Evolutionary conservation across 2,797 vertebrate species (phyloP).

Genomic region (Nannoperca australis): DNA sequence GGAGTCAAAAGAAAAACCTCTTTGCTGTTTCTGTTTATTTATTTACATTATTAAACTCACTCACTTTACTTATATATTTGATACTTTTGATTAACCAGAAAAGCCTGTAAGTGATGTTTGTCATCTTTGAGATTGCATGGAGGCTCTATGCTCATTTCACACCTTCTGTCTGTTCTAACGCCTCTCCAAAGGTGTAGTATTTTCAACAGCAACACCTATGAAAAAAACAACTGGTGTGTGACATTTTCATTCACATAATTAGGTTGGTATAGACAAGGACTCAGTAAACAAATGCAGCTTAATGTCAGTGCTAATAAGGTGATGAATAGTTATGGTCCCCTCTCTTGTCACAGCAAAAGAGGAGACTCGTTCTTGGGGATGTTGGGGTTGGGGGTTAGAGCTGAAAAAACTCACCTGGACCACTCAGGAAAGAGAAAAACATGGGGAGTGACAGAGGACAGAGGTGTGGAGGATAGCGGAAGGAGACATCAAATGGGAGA

Average conservation of each 20-base stretch:
- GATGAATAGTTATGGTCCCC: slow-evolving; percentile 56
- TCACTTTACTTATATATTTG: slow-evolving; percentile 8
- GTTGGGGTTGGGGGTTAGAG: background rate
- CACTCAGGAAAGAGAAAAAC: slow-evolving; percentile 26
- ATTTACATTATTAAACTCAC: slow-evolving; percentile 2
- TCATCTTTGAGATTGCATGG: slow-evolving; percentile 11
- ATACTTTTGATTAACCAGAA: slow-evolving; percentile 31
- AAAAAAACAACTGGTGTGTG: slow-evolving; percentile 51
- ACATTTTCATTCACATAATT: slow-evolving; percentile 76
- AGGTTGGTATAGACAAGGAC: slow-evolving; percentile 34
- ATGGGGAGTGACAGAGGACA: slow-evolving; percentile 51
- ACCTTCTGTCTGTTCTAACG: slow-evolving; percentile 34
- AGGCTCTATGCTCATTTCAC: slow-evolving; percentile 42
- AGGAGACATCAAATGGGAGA: slow-evolving; percentile 72
- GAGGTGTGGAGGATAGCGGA: slow-evolving; percentile 52
- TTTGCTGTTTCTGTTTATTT: background rate
- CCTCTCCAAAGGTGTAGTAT: slow-evolving; percentile 42
- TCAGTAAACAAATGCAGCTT: slow-evolving; percentile 62
- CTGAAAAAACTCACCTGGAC: slow-evolving; percentile 38
- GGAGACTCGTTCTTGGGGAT: background rate
- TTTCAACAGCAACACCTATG: slow-evolving; percentile 38
- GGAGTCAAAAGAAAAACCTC: background rate
- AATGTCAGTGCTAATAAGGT: slow-evolving; percentile 70
- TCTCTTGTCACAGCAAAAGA: slow-evolving; percentile 1
- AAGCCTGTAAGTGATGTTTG: slow-evolving; percentile 29